These are phyloP conservation scores for Tuta absoluta DNA, from an alignment of 2,888 invertebrate genomes.

Conservation along the genomic window DNA sequence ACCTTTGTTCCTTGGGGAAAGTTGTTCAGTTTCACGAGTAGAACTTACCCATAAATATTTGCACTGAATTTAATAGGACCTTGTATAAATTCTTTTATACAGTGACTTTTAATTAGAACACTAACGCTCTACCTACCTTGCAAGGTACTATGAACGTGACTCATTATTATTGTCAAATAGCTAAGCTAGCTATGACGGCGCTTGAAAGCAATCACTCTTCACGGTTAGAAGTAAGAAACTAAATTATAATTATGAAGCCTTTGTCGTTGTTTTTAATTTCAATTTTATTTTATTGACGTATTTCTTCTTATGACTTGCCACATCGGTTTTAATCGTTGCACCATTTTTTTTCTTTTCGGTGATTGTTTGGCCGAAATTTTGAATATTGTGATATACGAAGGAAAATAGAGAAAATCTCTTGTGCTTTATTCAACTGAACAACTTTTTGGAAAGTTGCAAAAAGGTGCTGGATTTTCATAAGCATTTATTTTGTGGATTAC, in stretches of 20 bases:
- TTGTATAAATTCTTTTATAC: too few species aligned
- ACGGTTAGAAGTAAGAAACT: constrained; percentile 10
- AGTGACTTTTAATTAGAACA: neutral
- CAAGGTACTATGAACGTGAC: neutral
- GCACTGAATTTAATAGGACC: too few species aligned
- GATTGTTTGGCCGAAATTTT: constrained; percentile 34
- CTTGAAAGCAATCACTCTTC: neutral
- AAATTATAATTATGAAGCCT: constrained; percentile 14
- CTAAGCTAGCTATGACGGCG: constrained; percentile 7
- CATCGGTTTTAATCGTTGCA: constrained; percentile 42
- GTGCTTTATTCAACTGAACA: too few species aligned
- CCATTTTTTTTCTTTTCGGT: constrained; percentile 33
- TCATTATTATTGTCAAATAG: constrained; percentile 10
- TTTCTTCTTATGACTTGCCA: constrained; percentile 57
- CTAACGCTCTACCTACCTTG: neutral
- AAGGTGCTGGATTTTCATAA: too few species aligned
- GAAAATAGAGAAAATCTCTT: too few species aligned
- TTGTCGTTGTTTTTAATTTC: neutral
- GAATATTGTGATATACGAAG: too few species aligned
- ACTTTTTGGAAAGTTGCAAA: too few species aligned
- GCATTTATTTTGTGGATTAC: too few species aligned
- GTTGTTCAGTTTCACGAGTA: too few species aligned
- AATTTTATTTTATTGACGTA: constrained; percentile 14
- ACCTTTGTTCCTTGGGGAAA: too few species aligned
- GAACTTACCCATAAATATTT: too few species aligned